A percentile compares a stretch with the other conserved stretches of the same genome.
Conservation (phyloP, 2,888 invertebrate species). For the Lumbricus terrestris region DNA sequence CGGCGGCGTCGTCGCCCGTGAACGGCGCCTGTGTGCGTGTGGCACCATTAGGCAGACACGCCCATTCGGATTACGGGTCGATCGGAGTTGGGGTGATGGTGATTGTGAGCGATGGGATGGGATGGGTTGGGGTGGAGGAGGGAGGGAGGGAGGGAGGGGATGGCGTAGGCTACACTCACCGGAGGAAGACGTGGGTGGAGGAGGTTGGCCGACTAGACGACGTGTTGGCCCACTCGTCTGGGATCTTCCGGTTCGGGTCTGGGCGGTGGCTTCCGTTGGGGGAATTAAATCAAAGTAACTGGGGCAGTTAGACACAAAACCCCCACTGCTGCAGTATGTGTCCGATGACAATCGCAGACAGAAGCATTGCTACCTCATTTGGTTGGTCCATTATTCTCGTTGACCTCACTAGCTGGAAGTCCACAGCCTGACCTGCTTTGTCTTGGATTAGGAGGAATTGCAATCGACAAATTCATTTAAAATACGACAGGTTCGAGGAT, state of each 20-base stretch:
- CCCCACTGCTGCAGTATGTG: too few relatives aligned
- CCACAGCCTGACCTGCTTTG: too few relatives aligned
- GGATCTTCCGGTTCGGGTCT: not conserved
- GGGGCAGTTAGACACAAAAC: not conserved
- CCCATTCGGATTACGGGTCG: slow-evolving; percentile 3
- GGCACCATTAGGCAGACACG: not conserved
- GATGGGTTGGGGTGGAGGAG: too few relatives aligned
- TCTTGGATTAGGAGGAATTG: too few relatives aligned
- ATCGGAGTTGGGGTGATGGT: not conserved
- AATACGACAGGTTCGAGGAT: too few relatives aligned
- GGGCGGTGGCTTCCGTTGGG: not conserved
- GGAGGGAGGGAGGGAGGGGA: not conserved
- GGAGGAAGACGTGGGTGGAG: not conserved
- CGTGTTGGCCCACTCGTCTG: not conserved
- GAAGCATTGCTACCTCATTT: not conserved
- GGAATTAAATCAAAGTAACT: not conserved
- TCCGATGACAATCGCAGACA: not conserved
- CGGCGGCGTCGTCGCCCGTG: not conserved
- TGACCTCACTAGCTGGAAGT: not conserved
- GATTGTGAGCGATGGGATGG: not conserved
- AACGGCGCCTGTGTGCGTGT: slow-evolving; percentile 3
- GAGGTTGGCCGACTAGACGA: too few relatives aligned
- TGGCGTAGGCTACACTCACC: not conserved
- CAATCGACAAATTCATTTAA: too few relatives aligned
- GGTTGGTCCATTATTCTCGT: not conserved